phyloP scores from a whole-genome alignment of 2,113 vertebrate species.

The Megaleporinus macrocephalus region DNA sequence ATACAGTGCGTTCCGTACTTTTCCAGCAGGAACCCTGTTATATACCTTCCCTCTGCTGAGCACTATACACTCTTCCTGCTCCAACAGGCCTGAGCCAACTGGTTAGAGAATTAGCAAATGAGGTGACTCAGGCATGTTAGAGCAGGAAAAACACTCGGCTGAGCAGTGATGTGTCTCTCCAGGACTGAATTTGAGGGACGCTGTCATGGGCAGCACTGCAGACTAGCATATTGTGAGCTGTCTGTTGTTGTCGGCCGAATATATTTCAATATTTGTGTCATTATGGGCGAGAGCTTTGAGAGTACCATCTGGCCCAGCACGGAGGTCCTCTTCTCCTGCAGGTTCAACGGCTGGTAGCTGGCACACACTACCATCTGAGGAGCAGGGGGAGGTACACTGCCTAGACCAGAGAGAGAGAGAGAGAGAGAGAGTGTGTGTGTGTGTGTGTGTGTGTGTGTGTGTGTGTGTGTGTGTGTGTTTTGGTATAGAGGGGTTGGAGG shows the following conservation, averaged over 20 bases:
- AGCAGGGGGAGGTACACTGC: constrained; percentile 54
- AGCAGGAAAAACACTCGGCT: background rate
- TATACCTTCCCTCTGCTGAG: too few species aligned
- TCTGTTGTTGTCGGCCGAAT: constrained; percentile 21
- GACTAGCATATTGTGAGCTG: constrained; percentile 3
- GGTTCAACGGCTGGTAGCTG: constrained; percentile 77
- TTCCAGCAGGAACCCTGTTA: too few species aligned
- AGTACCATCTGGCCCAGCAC: constrained; percentile 82
- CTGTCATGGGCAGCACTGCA: background rate
- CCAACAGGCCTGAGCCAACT: background rate
- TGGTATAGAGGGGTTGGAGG: too few species aligned
- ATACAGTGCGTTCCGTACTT: too few species aligned
- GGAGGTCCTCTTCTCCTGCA: constrained; percentile 78
- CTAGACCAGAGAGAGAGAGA: constrained; percentile 58
- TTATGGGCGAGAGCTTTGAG: constrained; percentile 11
- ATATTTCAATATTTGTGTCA: constrained; percentile 21
- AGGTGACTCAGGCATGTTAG: background rate
- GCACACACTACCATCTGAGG: constrained; percentile 81
- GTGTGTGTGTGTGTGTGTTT: too few species aligned
- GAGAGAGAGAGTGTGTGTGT: background rate
- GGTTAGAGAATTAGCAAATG: constrained; percentile 4
- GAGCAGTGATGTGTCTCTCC: background rate
- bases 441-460: too few species aligned
- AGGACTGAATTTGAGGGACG: background rate
- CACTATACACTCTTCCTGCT: background rate